Base-by-base conservation (phyloP, 2,888 invertebrate species). In the Tubulanus polymorphus region DNA sequence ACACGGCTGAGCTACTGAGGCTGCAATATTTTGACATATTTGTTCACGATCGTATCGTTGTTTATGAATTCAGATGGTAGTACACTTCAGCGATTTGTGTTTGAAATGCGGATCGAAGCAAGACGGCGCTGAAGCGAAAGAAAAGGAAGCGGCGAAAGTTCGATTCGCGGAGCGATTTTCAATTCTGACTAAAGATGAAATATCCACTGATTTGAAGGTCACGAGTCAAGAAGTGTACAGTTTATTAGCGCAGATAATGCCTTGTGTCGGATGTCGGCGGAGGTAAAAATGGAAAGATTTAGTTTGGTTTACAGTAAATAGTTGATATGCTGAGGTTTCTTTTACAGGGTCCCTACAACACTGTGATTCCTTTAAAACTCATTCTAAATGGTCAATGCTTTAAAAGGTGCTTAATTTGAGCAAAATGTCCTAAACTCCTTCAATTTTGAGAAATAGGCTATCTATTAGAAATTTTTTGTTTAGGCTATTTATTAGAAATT, bases 221-320 rank as follows among this genome's bases (percentile, higher is more conserved):
- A 87, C 88, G 54, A 88, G 87, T 71, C 85, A 87, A 67, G 90
- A 91, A 81, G 86, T 93, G 71, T 84, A 91, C 74, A 86, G 87
- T 70, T 88, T 92, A 71, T 83, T 94, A 63, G 88, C 91, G 81
- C 91, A 93, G 82, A 88, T 89, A 79, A 91, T 94, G 73, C 92
- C 93, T 63, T 94, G 94, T 83, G 91, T 94, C 73, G 93, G 94
- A 61, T 94, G 94, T 81, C 84, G 93, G 64, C 85, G 91, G 84
- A 91, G 91, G 91, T 90, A 83, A 68, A 65, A 12, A 32, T 12
- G 35, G n/a, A n/a, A 18, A 12, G 10, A 46, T 20, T 37, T 37
- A 20, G 2, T 27, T n/a, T 12, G 45, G 25, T 15, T 12, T 26
- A 45, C 27, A 45, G 27, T 45, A 45, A 45, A 45, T 26, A 45